Base-by-base conservation (phyloP, 2,888 invertebrate genomes). In the Balanococcus diminutus region DNA sequence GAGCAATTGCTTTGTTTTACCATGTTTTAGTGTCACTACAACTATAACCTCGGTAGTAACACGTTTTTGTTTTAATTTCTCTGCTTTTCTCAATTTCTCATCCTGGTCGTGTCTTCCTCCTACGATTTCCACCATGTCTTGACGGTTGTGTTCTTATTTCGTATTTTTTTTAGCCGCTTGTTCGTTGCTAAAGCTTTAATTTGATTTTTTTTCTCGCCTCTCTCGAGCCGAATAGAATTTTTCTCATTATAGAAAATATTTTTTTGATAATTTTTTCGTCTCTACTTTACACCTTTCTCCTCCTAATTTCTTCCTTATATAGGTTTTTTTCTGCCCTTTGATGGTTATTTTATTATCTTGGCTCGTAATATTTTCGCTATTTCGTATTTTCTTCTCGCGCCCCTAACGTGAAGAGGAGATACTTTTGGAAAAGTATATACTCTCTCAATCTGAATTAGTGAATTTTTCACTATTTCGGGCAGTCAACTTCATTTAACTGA, bases 1-100 rank as follows among this genome's bases (percentile, higher is more conserved):
- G 72, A 72, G 72, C 72, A 72, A 72, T 72, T 72, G 72, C 72
- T 72, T 72, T 72, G 72, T 72, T 72, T 72, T 72, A 72, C 72
- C 72, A 32, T 32, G 72, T 72, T 72, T 72, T 72, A 72, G 72
- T 72, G 72, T 72, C 72, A 72, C 72, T 72, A 32, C 32, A 72
- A 72, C 72, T 61, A 61, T 61, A 61, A 61, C 61, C 61, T 61
- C 61, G 61, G 11, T 61, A 61, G 31, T 72, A 72, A 72, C 72
- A 72, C 72, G 72, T 72, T 72, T 72, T 72, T 72, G 72, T 72
- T 72, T 72, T 72, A 72, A 72, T 72, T 72, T 72, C 32, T 72
- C 32, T 72, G n/a, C 31, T 32, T 31, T 28, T 61, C 61, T 61
- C 46, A 46, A 46, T 46, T 46, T 46, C 46, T n/a, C 46, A 46